Percentiles rank a stretch among this genome's conserved stretches.
Evolutionary conservation across 2,888 invertebrate genomes (phyloP).

Genomic region (Agrotis exclamationis): DNA sequence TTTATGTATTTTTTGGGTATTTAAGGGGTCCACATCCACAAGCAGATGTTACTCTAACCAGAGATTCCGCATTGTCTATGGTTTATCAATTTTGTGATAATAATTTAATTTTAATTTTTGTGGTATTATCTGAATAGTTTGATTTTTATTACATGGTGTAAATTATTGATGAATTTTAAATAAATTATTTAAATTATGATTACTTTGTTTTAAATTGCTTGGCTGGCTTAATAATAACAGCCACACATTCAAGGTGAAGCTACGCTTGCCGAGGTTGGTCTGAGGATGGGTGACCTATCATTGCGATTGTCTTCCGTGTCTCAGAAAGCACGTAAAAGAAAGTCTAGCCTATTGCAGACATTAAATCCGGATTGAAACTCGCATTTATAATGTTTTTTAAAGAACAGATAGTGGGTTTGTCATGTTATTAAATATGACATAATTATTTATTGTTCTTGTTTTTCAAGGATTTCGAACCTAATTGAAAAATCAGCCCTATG

Average conservation of each 20-base stretch:
- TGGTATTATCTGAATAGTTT: conserved; percentile 70
- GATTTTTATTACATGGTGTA: conserved; percentile 79
- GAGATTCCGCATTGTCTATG: conserved; percentile 61
- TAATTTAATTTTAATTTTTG: conserved; percentile 67
- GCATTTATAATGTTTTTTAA: too few species aligned
- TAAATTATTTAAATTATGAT: conserved; percentile 82
- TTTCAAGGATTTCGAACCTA: neutral
- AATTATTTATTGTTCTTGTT: too few species aligned
- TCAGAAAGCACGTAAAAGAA: too few species aligned
- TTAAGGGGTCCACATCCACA: conserved; percentile 62
- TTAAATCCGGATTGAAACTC: too few species aligned
- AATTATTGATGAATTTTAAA: conserved; percentile 84
- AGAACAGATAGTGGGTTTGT: too few species aligned
- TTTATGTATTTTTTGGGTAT: conserved; percentile 50
- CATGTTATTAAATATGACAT: too few species aligned
- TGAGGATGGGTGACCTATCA: too few species aligned
- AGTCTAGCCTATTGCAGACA: neutral
- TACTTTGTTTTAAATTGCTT: conserved; percentile 43
- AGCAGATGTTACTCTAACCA: conserved; percentile 42
- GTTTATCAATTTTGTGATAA: conserved; percentile 75
- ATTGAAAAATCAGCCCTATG: too few species aligned
- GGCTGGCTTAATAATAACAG: too few species aligned
- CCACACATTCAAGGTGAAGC: too few species aligned
- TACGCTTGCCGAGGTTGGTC: too few species aligned
- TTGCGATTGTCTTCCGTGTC: too few species aligned